Percentiles rank a stretch among this genome's conserved stretches.
phyloP scores from a whole-genome alignment of 2,888 invertebrate genomes.

The Tromatobia lineatoria region DNA sequence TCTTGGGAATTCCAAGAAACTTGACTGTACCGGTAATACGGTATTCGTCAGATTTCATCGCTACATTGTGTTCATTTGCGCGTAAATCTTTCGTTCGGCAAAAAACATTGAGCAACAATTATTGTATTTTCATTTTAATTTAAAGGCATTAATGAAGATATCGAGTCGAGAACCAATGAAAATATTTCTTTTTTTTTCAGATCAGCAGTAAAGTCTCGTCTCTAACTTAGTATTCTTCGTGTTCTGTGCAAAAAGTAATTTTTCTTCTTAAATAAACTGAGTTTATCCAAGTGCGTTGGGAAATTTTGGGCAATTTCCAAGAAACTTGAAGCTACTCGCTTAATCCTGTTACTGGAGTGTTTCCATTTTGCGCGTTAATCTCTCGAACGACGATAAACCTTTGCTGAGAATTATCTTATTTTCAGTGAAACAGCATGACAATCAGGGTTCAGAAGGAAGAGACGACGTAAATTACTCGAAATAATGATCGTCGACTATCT shows the following conservation, averaged over 20 bases:
- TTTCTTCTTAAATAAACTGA: neutral
- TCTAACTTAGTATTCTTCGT: no score
- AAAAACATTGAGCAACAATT: no score
- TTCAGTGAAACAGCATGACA: slow-evolving; percentile 18
- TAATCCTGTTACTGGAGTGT: neutral
- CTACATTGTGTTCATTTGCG: no score
- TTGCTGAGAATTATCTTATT: slow-evolving; percentile 16
- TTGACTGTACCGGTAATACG: no score
- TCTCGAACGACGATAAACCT: slow-evolving; percentile 4
- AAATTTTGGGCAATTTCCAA: neutral
- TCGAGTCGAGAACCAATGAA: no score
- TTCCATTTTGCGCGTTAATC: neutral
- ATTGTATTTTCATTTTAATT: no score
- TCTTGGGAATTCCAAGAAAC: neutral
- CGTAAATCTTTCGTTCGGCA: no score
- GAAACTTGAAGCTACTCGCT: neutral
- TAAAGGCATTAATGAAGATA: no score
- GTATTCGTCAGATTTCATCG: no score
- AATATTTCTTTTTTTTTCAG: no score
- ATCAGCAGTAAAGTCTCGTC: no score
- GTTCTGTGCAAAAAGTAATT: neutral
- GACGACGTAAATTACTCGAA: slow-evolving; percentile 1
- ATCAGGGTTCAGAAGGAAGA: slow-evolving; percentile 1
- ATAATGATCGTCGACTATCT: slow-evolving; percentile 24
- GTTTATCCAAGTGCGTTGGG: neutral